Percentiles rank a stretch among this genome's conserved stretches.
These are phyloP conservation scores for Drosophila niveifrons DNA, from an alignment of 2,888 invertebrate species.

Conservation along the genomic window DNA sequence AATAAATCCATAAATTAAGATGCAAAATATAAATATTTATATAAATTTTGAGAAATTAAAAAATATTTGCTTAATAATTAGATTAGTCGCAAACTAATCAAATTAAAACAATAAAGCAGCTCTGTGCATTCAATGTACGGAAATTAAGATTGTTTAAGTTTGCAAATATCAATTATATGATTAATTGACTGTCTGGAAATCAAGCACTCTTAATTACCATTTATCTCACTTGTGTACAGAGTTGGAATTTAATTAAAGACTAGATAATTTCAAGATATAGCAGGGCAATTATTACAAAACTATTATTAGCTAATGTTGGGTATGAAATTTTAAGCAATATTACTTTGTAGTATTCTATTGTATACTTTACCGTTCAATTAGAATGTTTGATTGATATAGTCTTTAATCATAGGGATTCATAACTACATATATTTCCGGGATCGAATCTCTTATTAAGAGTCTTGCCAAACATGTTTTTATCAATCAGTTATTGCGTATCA, in stretches of 20 bases:
- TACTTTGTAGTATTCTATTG: neutral
- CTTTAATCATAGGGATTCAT: neutral
- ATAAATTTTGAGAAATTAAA: neutral
- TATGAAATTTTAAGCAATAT: neutral
- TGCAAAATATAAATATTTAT: neutral
- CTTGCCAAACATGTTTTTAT: neutral
- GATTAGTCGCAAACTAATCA: neutral
- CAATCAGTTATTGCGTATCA: neutral
- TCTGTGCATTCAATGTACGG: neutral
- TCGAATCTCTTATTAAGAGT: neutral
- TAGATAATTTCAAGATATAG: neutral
- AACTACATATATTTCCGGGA: neutral
- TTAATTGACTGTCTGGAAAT: neutral
- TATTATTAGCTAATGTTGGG: neutral
- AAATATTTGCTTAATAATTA: neutral
- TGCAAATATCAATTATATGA: neutral
- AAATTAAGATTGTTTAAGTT: neutral
- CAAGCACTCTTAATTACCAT: neutral
- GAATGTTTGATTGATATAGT: neutral
- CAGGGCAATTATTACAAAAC: neutral
- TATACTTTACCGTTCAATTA: neutral
- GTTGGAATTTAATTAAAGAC: conserved; percentile 1
- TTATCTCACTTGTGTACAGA: neutral
- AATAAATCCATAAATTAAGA: neutral
- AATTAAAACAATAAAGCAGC: neutral